Percentiles rank a stretch among this genome's conserved stretches.
phyloP scores from a whole-genome alignment of 2,797 vertebrate genomes.

The Manis crassicaudata region DNA sequence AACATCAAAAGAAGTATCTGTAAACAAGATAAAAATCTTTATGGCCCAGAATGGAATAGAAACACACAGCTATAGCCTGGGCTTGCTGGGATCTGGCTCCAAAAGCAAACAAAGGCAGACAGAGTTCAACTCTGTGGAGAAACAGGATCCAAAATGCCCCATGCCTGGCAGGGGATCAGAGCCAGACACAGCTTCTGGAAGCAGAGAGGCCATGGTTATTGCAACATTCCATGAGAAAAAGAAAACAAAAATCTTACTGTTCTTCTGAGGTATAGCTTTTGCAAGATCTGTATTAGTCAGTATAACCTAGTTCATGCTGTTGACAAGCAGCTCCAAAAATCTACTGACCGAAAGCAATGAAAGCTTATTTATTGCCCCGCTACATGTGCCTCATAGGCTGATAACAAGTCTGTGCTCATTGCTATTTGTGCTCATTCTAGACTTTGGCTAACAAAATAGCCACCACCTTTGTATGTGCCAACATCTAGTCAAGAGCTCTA shows the following conservation, averaged over 20 bases:
- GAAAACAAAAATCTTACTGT: background rate
- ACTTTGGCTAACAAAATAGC: background rate
- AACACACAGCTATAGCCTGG: background rate
- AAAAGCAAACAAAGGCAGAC: background rate
- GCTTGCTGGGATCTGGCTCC: background rate
- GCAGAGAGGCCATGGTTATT: background rate
- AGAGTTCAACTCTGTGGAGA: background rate
- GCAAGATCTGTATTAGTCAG: background rate
- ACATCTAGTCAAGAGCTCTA: background rate
- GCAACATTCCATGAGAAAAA: background rate
- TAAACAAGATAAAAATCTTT: slow-evolving; percentile 33
- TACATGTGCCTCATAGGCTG: background rate
- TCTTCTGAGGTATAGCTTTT: background rate
- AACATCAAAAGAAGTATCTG: slow-evolving; percentile 17
- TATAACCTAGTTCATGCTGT: background rate
- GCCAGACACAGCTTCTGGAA: background rate
- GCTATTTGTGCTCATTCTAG: background rate
- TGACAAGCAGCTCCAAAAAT: background rate
- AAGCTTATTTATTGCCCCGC: background rate
- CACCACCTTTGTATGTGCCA: background rate
- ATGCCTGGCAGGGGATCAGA: background rate
- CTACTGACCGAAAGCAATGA: background rate
- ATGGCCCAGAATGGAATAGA: background rate
- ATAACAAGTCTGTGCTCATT: background rate
- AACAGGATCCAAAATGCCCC: background rate